Base-by-base conservation (phyloP, 1,140 invertebrate species). In the Ooceraea biroi region DNA sequence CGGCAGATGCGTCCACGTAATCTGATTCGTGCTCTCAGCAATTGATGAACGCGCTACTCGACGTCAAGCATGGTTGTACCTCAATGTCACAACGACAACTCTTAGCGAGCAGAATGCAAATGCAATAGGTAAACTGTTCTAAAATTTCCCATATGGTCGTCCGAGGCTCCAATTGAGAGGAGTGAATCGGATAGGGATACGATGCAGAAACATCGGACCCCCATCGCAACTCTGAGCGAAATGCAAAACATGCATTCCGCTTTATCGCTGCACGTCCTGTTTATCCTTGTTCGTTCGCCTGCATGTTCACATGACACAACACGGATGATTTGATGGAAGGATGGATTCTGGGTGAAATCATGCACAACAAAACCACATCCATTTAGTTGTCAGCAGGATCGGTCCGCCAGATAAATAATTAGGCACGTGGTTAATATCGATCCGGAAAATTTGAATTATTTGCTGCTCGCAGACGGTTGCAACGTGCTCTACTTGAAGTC, bases 361-460 rank as follows among this genome's bases (percentile, higher is more conserved):
- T 55, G 36, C 48, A 60, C 46, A 77, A 77, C 61, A 77, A 77
- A 52, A 77, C 74, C 74, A 77, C 74, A 77, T 60, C 74, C 41
- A 66, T 77, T 61, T 41, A 66, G 74, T 77, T 66, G 48, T 52
- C n/a, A 66, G 74, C 48, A 41, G 41, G 72, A n/a, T 63, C 52
- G n/a, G 69, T 72, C 25, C 41, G 63, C n/a, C 63, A 63, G 74
- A 77, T 77, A 77, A 77, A 77, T 77, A 77, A 77, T 77, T 66
- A 77, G 48, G 19, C 27, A 66, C 30, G 74, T 77, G 61, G 60
- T 66, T 41, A 66, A 66, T 19, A 66, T 77, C 19, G 74, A 77
- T 77, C 60, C 2, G 14, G 74, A 19, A 41, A 66, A 66, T 66
- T 77, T 66, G 60, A 66, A 66, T 66, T 77, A 65, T 77, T 77